phyloP scores from a whole-genome alignment of 2,113 vertebrate genomes.

The Lampris incognitus region DNA sequence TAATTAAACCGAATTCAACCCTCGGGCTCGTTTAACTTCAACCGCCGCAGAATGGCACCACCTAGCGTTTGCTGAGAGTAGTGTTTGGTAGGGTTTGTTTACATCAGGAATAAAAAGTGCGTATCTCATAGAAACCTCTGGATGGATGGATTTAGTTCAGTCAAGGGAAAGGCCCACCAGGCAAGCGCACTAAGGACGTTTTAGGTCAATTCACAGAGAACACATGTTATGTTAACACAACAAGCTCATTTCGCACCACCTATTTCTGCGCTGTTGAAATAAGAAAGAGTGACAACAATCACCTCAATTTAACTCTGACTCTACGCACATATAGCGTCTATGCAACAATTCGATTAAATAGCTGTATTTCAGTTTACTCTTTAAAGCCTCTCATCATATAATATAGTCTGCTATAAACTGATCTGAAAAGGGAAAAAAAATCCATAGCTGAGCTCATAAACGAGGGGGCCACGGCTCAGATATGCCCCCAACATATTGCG shows the following conservation, averaged over 20 bases:
- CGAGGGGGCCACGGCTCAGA: too few relatives aligned
- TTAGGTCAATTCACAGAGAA: neutral
- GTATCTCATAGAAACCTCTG: constrained; percentile 79
- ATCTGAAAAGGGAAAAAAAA: too few relatives aligned
- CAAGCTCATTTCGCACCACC: neutral
- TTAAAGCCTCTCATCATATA: too few relatives aligned
- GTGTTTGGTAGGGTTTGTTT: constrained; percentile 76
- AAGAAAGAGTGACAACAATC: neutral
- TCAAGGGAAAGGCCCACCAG: constrained; percentile 38
- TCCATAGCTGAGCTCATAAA: too few relatives aligned
- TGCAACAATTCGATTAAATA: too few relatives aligned
- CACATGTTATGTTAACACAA: neutral
- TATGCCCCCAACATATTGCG: too few relatives aligned
- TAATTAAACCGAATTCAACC: neutral
- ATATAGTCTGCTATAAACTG: too few relatives aligned
- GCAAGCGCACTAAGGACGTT: neutral
- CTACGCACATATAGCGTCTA: neutral
- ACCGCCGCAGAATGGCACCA: constrained; percentile 50
- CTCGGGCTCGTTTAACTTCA: neutral
- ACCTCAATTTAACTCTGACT: constrained; percentile 37
- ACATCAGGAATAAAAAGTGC: constrained; percentile 84
- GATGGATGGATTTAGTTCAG: constrained; percentile 64
- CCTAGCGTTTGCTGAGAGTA: constrained; percentile 40
- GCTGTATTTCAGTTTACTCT: too few relatives aligned
- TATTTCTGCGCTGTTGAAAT: neutral